Percentiles rank a stretch among this genome's conserved stretches.
Evolutionary conservation across 1,140 invertebrate species (phyloP).

Genomic region (Gryon sp.): DNA sequence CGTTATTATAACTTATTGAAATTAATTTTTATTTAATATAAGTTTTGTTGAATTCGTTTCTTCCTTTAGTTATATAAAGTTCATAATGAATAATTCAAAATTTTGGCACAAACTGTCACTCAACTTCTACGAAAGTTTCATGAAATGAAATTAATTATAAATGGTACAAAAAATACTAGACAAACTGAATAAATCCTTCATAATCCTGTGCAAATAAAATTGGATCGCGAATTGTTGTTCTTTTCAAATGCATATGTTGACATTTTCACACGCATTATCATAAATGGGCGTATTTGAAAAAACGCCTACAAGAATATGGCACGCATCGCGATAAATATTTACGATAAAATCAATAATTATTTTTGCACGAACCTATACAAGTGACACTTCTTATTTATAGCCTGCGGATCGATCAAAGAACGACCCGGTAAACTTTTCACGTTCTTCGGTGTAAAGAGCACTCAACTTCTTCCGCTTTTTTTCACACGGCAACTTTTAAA

Average conservation of each 20-base stretch:
- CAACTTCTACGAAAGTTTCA: too few relatives aligned
- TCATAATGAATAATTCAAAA: too few relatives aligned
- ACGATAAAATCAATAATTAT: slow-evolving; percentile 63
- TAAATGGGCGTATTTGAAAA: slow-evolving; percentile 39
- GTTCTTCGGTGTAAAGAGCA: slow-evolving; percentile 35
- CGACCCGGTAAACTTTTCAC: slow-evolving; percentile 52
- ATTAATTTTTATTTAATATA: too few relatives aligned
- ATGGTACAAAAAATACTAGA: too few relatives aligned
- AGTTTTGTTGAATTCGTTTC: too few relatives aligned
- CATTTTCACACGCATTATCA: slow-evolving; percentile 9
- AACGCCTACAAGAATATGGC: slow-evolving; percentile 30
- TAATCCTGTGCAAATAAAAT: too few relatives aligned
- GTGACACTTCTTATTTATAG: slow-evolving; percentile 59
- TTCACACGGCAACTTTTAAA: slow-evolving; percentile 3
- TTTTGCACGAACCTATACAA: slow-evolving; percentile 52
- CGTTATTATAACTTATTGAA: too few relatives aligned
- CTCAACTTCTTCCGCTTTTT: slow-evolving; percentile 22
- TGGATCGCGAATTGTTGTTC: too few relatives aligned
- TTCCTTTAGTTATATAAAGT: too few relatives aligned
- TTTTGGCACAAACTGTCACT: too few relatives aligned
- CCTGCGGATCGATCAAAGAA: slow-evolving; percentile 58
- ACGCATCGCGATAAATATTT: slow-evolving; percentile 54
- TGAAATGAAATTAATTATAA: too few relatives aligned
- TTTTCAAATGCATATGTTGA: not conserved
- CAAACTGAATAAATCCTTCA: too few relatives aligned